Base-by-base conservation (phyloP, 2,888 invertebrate species). In the Mimas tiliae region DNA sequence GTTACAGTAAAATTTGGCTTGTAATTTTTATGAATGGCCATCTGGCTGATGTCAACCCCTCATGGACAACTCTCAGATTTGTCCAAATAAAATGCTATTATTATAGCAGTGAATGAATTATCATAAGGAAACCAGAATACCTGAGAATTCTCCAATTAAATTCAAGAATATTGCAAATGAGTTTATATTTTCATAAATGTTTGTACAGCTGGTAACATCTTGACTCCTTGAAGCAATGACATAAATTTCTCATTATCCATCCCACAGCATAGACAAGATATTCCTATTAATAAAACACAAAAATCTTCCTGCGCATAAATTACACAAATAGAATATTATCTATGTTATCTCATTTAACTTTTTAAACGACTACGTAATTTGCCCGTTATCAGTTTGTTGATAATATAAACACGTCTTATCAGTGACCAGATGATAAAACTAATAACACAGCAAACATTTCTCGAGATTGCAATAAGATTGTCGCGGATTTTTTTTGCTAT, bases 361-460 rank as follows among this genome's bases (percentile, higher is more conserved):
- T 55, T 55, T 55, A 55, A 55, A 6, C 38, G 42, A 38, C 58
- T 58, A 58, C 67, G 65, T 70, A 70, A 73, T 74, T 70, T 48
- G 19, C 47, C 47, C 66, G 65, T 69, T 72, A 74, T 76, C 70
- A 65, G 19, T 38, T 19, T 68, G 67, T 72, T 74, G 68, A 71
- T 38, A 33, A 52, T 67, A 52, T 68, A 66, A 11, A 69, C 68
- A 66, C 62, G 67, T 16, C 45, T 62, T 27, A 67, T 67, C 65
- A 63, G 16, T 27, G 68, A 69, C 67, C 67, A 73, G 19, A 34
- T 47, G 63, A 66, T 66, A 66, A 62, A 21, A 51, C 45, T 65
- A 53, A 70, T 64, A 58, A 67, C 11, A 64, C 48, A 63, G 71
- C 70, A 72, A 71, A 75, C 70, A 74, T 65, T 66, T 55, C 19